Evolutionary conservation across 2,888 invertebrate species (phyloP).

Genomic region (Crocallis elinguaria): DNA sequence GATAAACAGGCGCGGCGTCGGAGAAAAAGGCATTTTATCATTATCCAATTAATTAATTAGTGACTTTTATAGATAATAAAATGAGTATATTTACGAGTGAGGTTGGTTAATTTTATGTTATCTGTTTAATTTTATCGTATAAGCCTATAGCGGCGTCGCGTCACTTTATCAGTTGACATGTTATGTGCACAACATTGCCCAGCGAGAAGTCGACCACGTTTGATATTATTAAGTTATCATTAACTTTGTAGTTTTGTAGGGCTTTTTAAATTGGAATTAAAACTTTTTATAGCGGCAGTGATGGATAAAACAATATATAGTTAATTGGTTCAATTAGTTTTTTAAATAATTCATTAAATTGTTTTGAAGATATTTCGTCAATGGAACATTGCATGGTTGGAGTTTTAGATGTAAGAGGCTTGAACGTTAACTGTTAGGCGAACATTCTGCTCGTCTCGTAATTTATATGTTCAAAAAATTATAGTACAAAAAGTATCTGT

Average conservation of each 20-base stretch:
- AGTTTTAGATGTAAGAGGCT: too few relatives aligned
- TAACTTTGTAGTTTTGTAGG: conserved; percentile 38
- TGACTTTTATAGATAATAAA: conserved; percentile 83
- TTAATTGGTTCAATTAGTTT: too few relatives aligned
- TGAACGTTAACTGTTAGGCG: too few relatives aligned
- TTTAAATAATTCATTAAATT: too few relatives aligned
- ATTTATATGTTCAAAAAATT: too few relatives aligned
- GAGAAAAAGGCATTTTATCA: conserved; percentile 73
- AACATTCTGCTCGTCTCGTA: too few relatives aligned
- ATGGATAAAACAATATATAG: background rate
- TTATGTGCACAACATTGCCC: conserved; percentile 48
- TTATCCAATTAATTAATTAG: conserved; percentile 82
- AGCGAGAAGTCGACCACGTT: conserved; percentile 46
- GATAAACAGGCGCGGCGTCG: conserved; percentile 52
- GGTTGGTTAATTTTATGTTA: conserved; percentile 80
- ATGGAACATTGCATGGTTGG: too few relatives aligned
- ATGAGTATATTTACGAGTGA: conserved; percentile 75
- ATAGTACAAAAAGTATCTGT: too few relatives aligned
- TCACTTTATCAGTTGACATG: too few relatives aligned
- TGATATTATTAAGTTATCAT: conserved; percentile 40
- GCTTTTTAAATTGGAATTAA: conserved; percentile 19
- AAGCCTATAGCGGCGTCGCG: conserved; percentile 58
- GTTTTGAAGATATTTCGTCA: too few relatives aligned
- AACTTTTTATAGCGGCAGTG: conserved; percentile 1
- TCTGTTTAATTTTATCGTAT: conserved; percentile 70